phyloP scores from a whole-genome alignment of 2,888 invertebrate species.

The Oxyteleia sp. region DNA sequence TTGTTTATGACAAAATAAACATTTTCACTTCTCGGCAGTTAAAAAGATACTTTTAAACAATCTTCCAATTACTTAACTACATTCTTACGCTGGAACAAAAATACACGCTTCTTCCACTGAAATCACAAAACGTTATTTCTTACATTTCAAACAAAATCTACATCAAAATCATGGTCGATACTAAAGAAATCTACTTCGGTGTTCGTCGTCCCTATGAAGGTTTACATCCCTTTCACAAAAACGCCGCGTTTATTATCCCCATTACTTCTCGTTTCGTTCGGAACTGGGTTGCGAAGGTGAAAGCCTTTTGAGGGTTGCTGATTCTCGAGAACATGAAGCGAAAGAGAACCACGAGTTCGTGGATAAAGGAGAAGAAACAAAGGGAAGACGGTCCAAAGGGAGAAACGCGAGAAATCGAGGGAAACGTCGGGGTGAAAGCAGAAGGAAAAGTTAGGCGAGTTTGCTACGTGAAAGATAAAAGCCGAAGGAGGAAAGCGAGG shows the following conservation, averaged over 20 bases:
- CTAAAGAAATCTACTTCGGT: slow-evolving; percentile 44
- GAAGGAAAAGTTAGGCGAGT: slow-evolving; percentile 68
- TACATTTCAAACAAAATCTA: slow-evolving; percentile 20
- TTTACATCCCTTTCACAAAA: slow-evolving; percentile 62
- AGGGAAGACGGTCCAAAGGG: slow-evolving; percentile 65
- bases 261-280: slow-evolving; percentile 63
- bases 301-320: slow-evolving; percentile 67
- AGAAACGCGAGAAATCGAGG: slow-evolving; percentile 54
- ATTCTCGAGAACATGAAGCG: slow-evolving; percentile 44
- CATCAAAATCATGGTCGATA: slow-evolving; percentile 39
- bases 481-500: slow-evolving; percentile 50
- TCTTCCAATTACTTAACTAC: too few relatives aligned
- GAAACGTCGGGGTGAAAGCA: slow-evolving; percentile 46
- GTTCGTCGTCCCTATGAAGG: slow-evolving; percentile 22
- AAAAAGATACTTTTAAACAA: too few relatives aligned
- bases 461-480: slow-evolving; percentile 67
- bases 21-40: too few relatives aligned
- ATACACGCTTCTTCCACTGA: too few relatives aligned
- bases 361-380: slow-evolving; percentile 72
- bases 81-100: too few relatives aligned
- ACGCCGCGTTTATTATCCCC: slow-evolving; percentile 65
- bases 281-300: slow-evolving; percentile 62
- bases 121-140: slow-evolving; percentile 7
- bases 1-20: too few relatives aligned
- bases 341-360: slow-evolving; percentile 37